phyloP scores from a whole-genome alignment of 2,797 vertebrate genomes.

The Pseudopleuronectes americanus region DNA sequence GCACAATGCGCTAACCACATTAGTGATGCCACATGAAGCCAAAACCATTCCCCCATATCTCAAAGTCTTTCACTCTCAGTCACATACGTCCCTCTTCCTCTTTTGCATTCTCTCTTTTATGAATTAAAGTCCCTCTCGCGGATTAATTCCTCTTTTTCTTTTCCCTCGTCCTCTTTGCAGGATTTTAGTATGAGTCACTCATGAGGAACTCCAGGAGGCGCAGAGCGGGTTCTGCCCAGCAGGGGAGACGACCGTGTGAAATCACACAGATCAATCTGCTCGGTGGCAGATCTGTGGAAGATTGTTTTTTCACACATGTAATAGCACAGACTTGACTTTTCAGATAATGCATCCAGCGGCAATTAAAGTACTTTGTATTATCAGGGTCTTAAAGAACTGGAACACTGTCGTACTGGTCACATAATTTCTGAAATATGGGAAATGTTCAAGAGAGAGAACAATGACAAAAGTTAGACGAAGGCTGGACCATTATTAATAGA shows the following conservation, averaged over 20 bases:
- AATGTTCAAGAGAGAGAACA: conserved; percentile 3
- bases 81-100: conserved; percentile 29
- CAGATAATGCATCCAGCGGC: conserved; percentile 17
- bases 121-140: conserved; percentile 51
- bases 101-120: conserved; percentile 32
- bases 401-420: neutral
- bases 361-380: too few relatives aligned
- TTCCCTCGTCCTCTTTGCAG: conserved; percentile 14
- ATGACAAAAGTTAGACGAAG: conserved; percentile 27
- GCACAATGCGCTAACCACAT: conserved; percentile 51
- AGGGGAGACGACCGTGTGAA: conserved; percentile 40
- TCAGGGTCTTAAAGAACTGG: too few relatives aligned
- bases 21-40: conserved; percentile 53
- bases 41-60: neutral
- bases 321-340: neutral
- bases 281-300: conserved; percentile 49
- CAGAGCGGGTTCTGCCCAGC: conserved; percentile 24
- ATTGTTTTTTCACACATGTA: conserved; percentile 40
- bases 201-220: conserved; percentile 57
- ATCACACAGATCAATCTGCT: conserved; percentile 56
- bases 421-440: neutral
- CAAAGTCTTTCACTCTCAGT: neutral
- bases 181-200: conserved; percentile 63
- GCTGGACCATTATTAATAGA: conserved; percentile 53
- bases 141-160: conserved; percentile 31